phyloP scores from a whole-genome alignment of 2,113 vertebrate species.

The Ancistrus triradiatus region DNA sequence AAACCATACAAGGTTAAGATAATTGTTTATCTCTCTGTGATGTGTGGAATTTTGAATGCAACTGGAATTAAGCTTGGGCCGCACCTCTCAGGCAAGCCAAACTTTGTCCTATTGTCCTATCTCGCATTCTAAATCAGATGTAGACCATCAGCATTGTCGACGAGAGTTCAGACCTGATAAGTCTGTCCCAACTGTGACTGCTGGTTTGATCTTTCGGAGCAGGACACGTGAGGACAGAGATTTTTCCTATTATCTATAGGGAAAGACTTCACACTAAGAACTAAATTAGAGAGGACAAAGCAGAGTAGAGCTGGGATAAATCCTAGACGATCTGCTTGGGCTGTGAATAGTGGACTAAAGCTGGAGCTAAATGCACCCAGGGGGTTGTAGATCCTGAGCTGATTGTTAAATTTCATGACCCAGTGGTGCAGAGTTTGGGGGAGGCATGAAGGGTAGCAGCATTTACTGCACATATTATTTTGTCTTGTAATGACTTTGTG shows the following conservation, averaged over 20 bases:
- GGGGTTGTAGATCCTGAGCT: constrained; percentile 22
- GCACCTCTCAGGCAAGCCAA: too few relatives aligned
- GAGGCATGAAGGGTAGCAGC: not conserved
- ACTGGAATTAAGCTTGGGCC: not conserved
- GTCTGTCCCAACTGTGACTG: too few relatives aligned
- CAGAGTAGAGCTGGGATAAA: not conserved
- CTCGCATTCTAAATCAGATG: too few relatives aligned
- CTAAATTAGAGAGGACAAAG: constrained; percentile 20
- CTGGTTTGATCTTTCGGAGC: not conserved
- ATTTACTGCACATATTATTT: constrained; percentile 23
- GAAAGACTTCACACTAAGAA: constrained; percentile 18
- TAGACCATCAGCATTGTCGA: too few relatives aligned
- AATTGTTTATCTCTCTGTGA: constrained; percentile 18
- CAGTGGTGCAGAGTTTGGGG: constrained; percentile 33
- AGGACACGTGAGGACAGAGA: not conserved
- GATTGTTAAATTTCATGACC: constrained; percentile 48
- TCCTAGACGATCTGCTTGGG: not conserved
- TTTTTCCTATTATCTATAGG: not conserved
- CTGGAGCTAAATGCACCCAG: constrained; percentile 10
- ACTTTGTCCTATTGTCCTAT: too few relatives aligned
- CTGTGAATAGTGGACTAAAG: constrained; percentile 12
- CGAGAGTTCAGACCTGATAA: not conserved
- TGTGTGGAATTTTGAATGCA: constrained; percentile 17
- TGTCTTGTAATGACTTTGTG: constrained; percentile 39
- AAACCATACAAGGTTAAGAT: constrained; percentile 12